Conservation (phyloP, 2,113 vertebrate species). For the Aythya baeri region DNA sequence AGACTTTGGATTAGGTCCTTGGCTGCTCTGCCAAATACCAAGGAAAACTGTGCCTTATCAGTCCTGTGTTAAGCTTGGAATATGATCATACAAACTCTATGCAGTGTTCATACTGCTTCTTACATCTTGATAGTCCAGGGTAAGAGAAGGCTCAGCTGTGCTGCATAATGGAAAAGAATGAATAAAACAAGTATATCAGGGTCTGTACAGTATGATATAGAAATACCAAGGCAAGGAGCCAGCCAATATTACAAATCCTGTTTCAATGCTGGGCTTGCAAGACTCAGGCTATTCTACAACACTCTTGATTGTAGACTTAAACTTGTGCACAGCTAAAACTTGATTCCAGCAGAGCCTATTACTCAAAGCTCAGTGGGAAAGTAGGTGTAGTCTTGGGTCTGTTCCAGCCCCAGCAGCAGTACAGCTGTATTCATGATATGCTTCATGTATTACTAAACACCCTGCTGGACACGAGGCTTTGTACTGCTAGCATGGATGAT, state of each 20-base stretch:
- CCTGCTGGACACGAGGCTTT: not conserved
- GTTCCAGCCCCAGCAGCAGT: not conserved
- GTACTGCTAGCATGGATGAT: not conserved
- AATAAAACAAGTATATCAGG: not conserved
- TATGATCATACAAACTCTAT: not conserved
- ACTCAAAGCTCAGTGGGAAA: constrained; percentile 16
- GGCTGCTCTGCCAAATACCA: not conserved
- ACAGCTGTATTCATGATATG: not conserved
- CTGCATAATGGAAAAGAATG: not conserved
- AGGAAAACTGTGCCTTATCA: not conserved
- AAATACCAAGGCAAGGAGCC: not conserved
- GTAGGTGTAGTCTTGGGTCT: not conserved
- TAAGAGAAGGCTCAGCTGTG: not conserved
- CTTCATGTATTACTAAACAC: not conserved
- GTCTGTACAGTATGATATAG: not conserved
- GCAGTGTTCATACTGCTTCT: not conserved
- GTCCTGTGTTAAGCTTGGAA: not conserved
- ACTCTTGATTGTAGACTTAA: not conserved
- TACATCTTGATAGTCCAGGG: not conserved
- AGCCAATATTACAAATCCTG: not conserved
- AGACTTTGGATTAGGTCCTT: not conserved
- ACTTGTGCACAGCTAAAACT: not conserved
- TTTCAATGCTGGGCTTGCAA: not conserved
- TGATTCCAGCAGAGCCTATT: not conserved
- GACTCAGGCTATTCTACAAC: not conserved